A percentile compares a stretch with the other conserved stretches of the same genome.
Conservation (phyloP, 2,888 invertebrate genomes). For the Tetanocera ferruginea region DNA sequence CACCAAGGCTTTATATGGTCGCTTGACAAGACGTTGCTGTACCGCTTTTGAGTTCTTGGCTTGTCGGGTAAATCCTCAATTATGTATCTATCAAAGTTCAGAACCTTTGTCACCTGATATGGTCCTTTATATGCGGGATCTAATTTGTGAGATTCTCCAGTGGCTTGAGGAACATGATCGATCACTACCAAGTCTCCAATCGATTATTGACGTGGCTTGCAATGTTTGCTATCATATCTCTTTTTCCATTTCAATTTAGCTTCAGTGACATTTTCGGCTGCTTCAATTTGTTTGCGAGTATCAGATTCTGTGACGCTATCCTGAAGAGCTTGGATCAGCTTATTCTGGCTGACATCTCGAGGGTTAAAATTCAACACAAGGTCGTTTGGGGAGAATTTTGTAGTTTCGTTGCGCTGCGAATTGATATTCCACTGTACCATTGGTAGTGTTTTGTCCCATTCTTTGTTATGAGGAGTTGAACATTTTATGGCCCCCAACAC, state of each 20-base stretch:
- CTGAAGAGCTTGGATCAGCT: conserved; percentile 27
- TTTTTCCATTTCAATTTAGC: conserved; percentile 29
- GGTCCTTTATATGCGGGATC: conserved; percentile 41
- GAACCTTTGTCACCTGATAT: conserved; percentile 39
- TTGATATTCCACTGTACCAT: conserved; percentile 31
- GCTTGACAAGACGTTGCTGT: conserved; percentile 39
- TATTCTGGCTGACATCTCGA: conserved; percentile 33
- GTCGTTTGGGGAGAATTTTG: conserved; percentile 26
- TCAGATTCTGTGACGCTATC: not conserved
- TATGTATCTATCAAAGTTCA: conserved; percentile 39
- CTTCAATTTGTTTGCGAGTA: not conserved
- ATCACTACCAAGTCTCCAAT: conserved; percentile 40
- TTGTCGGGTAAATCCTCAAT: conserved; percentile 41
- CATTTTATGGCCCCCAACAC: conserved; percentile 10
- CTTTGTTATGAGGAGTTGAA: not conserved
- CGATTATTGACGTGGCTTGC: conserved; percentile 21
- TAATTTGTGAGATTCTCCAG: conserved; percentile 41
- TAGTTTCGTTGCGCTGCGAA: conserved; percentile 25
- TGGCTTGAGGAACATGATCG: conserved; percentile 28
- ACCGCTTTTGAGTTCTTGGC: conserved; percentile 26
- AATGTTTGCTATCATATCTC: conserved; percentile 39
- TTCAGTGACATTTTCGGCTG: not conserved
- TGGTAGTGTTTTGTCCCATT: conserved; percentile 31
- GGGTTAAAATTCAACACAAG: conserved; percentile 24
- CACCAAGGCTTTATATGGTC: conserved; percentile 45